phyloP scores from a whole-genome alignment of 2,113 vertebrate genomes.

The Peromyscus californicus region DNA sequence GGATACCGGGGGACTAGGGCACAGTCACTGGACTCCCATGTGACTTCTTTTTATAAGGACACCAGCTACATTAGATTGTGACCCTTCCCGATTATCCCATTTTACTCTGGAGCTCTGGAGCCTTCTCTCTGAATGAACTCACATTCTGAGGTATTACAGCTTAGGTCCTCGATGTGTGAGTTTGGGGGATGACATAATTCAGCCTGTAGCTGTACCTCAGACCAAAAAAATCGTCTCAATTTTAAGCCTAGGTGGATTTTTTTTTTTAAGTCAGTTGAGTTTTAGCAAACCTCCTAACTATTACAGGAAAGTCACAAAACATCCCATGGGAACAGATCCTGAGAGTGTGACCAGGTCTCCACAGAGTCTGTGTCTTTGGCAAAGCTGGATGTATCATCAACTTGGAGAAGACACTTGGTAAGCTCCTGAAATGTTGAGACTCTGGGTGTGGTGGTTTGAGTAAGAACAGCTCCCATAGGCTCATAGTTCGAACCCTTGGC shows the following conservation, averaged over 20 bases:
- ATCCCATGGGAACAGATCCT: neutral
- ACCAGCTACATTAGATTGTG: neutral
- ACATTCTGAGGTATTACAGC: neutral
- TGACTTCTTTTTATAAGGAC: neutral
- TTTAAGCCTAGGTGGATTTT: neutral
- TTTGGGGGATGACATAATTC: neutral
- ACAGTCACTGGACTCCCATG: neutral
- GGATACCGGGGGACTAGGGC: too few species aligned
- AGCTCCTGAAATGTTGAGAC: neutral
- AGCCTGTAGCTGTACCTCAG: neutral
- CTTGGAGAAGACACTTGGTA: neutral
- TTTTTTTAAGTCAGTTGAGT: neutral
- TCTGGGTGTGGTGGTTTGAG: neutral
- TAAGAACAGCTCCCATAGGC: neutral
- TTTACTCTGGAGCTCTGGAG: conserved; percentile 5
- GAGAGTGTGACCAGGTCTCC: neutral
- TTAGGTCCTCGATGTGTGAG: neutral
- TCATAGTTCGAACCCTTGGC: neutral
- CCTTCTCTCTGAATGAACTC: neutral
- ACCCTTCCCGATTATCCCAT: too few species aligned
- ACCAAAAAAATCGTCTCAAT: neutral
- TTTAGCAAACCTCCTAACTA: conserved; percentile 23
- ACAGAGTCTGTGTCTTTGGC: neutral
- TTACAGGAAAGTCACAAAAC: neutral
- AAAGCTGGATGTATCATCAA: neutral